Base-by-base conservation (phyloP, 2,888 invertebrate genomes). In the Heliconius erato region DNA sequence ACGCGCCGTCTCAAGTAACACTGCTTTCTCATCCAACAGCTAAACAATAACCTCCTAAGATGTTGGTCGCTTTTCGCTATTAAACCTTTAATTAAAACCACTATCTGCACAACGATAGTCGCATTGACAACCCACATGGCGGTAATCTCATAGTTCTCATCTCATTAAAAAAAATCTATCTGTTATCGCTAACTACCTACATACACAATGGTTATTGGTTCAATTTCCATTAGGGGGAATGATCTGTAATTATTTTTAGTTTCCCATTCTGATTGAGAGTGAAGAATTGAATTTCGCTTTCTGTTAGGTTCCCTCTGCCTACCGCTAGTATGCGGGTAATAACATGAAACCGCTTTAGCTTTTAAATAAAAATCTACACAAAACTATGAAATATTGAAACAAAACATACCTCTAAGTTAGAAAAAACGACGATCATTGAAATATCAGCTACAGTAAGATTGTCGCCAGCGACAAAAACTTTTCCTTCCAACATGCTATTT, bases 381-480 rank as follows among this genome's bases (percentile, higher is more conserved):
- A 59, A 59, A 23, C 23, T 23, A 23, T 19, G 1, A 9, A 59
- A 23, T 6, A 23, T 65, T 12, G 1, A 4, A 26, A 3, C 0
- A 19, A 23, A 23, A 90, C 90, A 92, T 92, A 97, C 97, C 85
- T 97, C 97, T 76, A 97, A 92, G 84, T 97, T 96, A 59, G 96
- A 96, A 23, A 98, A 92, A 19, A 97, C 96, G 16, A 97, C 96
- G 23, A 97, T 93, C 6, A 97, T 96, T 65, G 96, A 91, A 85
- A 97, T 96, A 89, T 98, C 98, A 5, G 98, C 98, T 28, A 98
- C 95, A 1, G 98, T 97, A 82, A 98, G 89, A 82, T 97, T 94
- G 79, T 97, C 96, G 9, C 98, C 98, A 12, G 97, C 97, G 1
- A 97, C 96, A 91, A 97, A 98, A 12, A 96, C 92, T n/a, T 94